These are phyloP conservation scores for Chlorops oryzae DNA, from an alignment of 1,140 invertebrate species.

Conservation along the genomic window DNA sequence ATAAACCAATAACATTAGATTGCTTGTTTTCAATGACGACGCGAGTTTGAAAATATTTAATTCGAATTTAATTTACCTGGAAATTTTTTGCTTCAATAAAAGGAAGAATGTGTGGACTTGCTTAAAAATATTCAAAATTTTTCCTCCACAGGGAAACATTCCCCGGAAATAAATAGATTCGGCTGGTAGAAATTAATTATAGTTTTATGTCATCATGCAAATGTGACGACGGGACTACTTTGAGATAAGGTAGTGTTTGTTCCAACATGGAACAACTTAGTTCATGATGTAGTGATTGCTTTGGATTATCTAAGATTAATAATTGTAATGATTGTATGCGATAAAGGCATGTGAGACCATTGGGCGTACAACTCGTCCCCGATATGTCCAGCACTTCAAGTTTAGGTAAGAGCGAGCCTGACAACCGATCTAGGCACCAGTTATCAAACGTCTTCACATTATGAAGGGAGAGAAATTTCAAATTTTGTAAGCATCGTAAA, in stretches of 20 bases:
- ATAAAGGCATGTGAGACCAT: conserved; percentile 61
- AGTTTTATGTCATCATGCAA: too few relatives aligned
- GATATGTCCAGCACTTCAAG: conserved; percentile 70
- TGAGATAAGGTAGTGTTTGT: conserved; percentile 47
- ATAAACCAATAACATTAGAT: too few relatives aligned
- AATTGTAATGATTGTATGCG: conserved; percentile 54
- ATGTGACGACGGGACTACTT: too few relatives aligned
- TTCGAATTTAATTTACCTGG: too few relatives aligned
- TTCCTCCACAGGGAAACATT: too few relatives aligned
- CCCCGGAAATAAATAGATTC: too few relatives aligned
- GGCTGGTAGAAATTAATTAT: too few relatives aligned
- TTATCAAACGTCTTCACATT: conserved; percentile 64
- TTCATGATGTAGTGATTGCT: conserved; percentile 51
- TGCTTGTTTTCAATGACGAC: too few relatives aligned
- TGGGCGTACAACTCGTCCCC: conserved; percentile 59
- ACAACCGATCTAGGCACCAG: conserved; percentile 66
- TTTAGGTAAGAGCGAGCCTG: conserved; percentile 52
- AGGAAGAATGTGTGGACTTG: too few relatives aligned
- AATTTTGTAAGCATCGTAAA: conserved; percentile 53
- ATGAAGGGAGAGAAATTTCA: conserved; percentile 62
- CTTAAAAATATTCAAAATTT: too few relatives aligned
- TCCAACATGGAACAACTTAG: conserved; percentile 56
- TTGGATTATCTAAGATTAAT: conserved; percentile 52
- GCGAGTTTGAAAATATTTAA: too few relatives aligned
- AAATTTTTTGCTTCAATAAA: too few relatives aligned